Evolutionary conservation across 2,888 invertebrate species (phyloP), one percentile per base, ranked within the genome.

Genomic region (Eretmocerus hayati): DNA sequence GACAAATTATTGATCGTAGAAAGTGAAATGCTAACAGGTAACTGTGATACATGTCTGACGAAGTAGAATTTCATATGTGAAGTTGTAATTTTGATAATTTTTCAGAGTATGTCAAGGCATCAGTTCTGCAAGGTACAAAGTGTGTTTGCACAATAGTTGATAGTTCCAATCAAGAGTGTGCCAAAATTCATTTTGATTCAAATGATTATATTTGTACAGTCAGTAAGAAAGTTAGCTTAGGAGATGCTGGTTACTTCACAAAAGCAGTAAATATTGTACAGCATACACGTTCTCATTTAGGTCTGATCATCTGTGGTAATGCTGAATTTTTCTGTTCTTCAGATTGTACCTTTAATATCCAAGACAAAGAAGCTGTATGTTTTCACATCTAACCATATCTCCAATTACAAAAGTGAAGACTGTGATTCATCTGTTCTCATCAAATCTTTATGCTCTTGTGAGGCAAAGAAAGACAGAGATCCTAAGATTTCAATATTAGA

Each of bases 1-100:
- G 52, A 63, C 18, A 66, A 59, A 20, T 55, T 71, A 3, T 49
- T 68, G 21, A 15, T 69, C 21, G 50, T 68, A 3, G 67, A 68
- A 54, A 63, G 66, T 2, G 60, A 63, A 40, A 52, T 64, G 19
- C 55, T 64, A 16, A 59, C 53, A 22, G 64, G 70, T 67, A 63
- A 55, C 31, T 23, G n/a, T n/a, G n/a, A n/a, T n/a, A n/a, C 9
- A 26, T 32, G 11, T 18, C 13, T 22, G 9, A 36, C 9, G 8
- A 2, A 20, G 9, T 26, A 5, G n/a, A 48, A 53, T 45, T 42
- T 36, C 32, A 30, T 32, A 22, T 37, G 8, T 31, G 13, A 9
- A 40, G 23, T 23, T 2, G 9, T 21, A 16, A 5, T 31, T 42
- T 42, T 23, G 33, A 35, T 46, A 16, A 37, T 41, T 51, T 54